phyloP scores from a whole-genome alignment of 2,113 vertebrate species.

The Pseudopipra pipra region DNA sequence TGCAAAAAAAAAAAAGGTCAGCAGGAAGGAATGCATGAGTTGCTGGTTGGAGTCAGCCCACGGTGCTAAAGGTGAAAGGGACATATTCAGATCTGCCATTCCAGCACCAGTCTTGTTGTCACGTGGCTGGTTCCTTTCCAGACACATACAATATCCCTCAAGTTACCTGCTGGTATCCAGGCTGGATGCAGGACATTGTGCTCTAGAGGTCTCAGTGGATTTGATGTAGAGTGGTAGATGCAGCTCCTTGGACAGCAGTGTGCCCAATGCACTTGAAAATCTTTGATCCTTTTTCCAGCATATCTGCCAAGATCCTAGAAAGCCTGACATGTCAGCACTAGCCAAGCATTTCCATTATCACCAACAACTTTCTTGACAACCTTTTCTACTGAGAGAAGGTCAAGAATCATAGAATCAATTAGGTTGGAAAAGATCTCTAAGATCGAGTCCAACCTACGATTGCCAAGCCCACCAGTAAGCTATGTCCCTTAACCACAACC shows the following conservation, averaged over 20 bases:
- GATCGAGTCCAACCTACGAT: background rate
- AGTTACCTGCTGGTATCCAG: background rate
- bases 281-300: background rate
- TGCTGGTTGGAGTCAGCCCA: background rate
- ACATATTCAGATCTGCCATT: background rate
- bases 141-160: background rate
- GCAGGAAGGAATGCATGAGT: background rate
- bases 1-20: background rate
- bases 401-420: background rate
- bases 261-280: background rate
- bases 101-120: background rate
- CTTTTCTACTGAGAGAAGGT: background rate
- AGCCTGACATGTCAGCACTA: background rate
- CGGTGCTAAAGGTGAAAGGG: background rate
- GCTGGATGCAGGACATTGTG: background rate
- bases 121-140: background rate
- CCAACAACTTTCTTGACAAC: background rate
- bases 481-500: background rate
- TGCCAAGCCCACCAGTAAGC: background rate
- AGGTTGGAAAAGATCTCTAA: background rate
- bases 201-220: background rate
- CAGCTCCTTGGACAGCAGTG: background rate
- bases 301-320: background rate
- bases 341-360: background rate
- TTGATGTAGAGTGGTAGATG: background rate